Percentiles rank a stretch among this genome's conserved stretches.
These are phyloP conservation scores for Lycocorax pyrrhopterus DNA, from an alignment of 2,113 vertebrate genomes.

Conservation along the genomic window DNA sequence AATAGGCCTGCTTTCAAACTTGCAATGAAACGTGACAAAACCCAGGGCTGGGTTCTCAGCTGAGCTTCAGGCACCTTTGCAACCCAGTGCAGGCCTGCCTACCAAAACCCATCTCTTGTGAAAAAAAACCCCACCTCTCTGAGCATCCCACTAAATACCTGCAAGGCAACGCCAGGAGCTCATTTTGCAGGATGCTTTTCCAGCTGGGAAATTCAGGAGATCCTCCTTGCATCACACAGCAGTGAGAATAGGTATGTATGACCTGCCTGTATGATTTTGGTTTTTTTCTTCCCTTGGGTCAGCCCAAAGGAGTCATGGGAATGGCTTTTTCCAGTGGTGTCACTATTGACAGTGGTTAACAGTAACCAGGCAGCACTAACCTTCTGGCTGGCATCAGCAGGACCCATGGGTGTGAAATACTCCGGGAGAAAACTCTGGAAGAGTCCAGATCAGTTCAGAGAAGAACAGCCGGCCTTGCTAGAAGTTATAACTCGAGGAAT, in stretches of 20 bases:
- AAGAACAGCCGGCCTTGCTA: neutral
- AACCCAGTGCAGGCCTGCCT: neutral
- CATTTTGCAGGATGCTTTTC: neutral
- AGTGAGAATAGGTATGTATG: neutral
- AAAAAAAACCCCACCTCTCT: fast-evolving
- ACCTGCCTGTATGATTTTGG: fast-evolving
- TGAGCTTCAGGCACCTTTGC: neutral
- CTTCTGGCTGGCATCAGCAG: neutral
- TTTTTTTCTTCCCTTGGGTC: neutral
- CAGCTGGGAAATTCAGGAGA: neutral
- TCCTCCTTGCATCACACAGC: neutral
- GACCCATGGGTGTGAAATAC: fast-evolving
- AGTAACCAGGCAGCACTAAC: neutral
- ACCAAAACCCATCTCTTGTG: neutral
- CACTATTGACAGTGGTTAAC: neutral
- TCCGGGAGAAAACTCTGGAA: neutral
- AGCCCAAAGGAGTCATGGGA: neutral
- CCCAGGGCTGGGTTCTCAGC: neutral
- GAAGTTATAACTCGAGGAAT: neutral
- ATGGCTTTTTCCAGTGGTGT: neutral
- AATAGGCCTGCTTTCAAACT: constrained; percentile 39
- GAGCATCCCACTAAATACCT: neutral
- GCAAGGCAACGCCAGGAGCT: neutral
- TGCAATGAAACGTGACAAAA: constrained; percentile 40
- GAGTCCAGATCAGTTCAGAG: neutral